Evolutionary conservation across 1,140 invertebrate species (phyloP).

Genomic region (Apis florea): DNA sequence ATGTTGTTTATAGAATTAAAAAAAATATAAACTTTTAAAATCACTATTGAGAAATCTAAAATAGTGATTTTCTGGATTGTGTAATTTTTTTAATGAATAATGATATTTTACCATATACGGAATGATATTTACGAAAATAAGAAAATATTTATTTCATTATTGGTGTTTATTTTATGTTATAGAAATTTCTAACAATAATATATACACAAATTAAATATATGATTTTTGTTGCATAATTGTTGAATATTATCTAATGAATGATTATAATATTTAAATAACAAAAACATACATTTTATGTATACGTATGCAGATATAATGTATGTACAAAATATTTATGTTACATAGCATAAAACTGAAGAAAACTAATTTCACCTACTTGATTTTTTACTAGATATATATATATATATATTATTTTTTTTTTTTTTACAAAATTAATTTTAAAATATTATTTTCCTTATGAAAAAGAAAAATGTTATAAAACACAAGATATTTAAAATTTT

Average conservation of each 20-base stretch:
- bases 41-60: not conserved
- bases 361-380: not conserved
- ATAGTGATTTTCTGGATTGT: not conserved
- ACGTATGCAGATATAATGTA: constrained; percentile 29
- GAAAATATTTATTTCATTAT: constrained; percentile 14
- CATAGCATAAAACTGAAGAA: constrained; percentile 14
- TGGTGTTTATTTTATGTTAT: constrained; percentile 46
- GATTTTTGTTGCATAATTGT: constrained; percentile 31
- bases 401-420: constrained; percentile 10
- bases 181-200: constrained; percentile 51
- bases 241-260: constrained; percentile 25
- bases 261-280: constrained; percentile 33
- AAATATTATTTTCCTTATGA: not conserved
- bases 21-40: constrained; percentile 26
- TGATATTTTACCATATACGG: not conserved
- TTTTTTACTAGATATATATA: constrained; percentile 6
- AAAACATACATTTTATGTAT: constrained; percentile 22
- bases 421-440: constrained; percentile 28
- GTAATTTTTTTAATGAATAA: not conserved
- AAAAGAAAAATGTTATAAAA: constrained; percentile 32
- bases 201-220: constrained; percentile 51
- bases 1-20: constrained; percentile 16
- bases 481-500: constrained; percentile 5
- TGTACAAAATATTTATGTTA: constrained; percentile 47
- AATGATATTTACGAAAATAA: not conserved